Percentiles rank a stretch among this genome's conserved stretches.
Conservation (phyloP, 1,140 invertebrate genomes). For the Diorhabda carinulata region DNA sequence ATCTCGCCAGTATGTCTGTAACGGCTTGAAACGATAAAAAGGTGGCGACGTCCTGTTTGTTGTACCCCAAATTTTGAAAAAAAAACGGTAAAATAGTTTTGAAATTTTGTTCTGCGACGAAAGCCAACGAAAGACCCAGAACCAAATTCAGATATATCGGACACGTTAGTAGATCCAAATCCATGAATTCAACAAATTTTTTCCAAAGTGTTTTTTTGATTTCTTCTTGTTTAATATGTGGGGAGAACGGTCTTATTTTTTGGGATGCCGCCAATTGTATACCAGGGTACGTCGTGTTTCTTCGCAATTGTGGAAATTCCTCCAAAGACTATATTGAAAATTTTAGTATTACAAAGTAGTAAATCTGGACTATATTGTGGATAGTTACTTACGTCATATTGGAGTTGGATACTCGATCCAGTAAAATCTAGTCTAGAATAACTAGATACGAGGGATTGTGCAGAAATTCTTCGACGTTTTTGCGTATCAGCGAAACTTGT, state of each 20-base stretch:
- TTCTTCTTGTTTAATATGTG: slow-evolving; percentile 25
- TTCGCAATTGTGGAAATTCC: slow-evolving; percentile 23
- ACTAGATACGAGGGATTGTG: slow-evolving; percentile 64
- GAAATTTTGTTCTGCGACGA: slow-evolving; percentile 70
- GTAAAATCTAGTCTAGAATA: slow-evolving; percentile 68
- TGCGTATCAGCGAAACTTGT: slow-evolving; percentile 47
- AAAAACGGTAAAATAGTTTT: slow-evolving; percentile 73
- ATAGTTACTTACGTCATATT: slow-evolving; percentile 54
- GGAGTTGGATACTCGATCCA: slow-evolving; percentile 63
- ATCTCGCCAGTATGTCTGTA: slow-evolving; percentile 65
- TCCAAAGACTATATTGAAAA: too few species aligned
- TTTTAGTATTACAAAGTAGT: too few species aligned
- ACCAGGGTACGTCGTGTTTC: slow-evolving; percentile 46
- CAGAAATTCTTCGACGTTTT: slow-evolving; percentile 51
- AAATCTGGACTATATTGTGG: slow-evolving; percentile 15
- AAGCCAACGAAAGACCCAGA: slow-evolving; percentile 66
- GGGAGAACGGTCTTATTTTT: slow-evolving; percentile 35
- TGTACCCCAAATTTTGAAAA: slow-evolving; percentile 61
- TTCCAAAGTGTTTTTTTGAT: slow-evolving; percentile 41
- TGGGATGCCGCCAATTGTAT: slow-evolving; percentile 40
- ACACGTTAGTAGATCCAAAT: slow-evolving; percentile 44
- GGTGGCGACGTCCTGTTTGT: slow-evolving; percentile 61
- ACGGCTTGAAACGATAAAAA: slow-evolving; percentile 69
- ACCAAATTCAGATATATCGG: slow-evolving; percentile 69
- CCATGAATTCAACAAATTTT: slow-evolving; percentile 43